Base-by-base conservation (phyloP, 2,888 invertebrate genomes). In the Homarus gammarus region DNA sequence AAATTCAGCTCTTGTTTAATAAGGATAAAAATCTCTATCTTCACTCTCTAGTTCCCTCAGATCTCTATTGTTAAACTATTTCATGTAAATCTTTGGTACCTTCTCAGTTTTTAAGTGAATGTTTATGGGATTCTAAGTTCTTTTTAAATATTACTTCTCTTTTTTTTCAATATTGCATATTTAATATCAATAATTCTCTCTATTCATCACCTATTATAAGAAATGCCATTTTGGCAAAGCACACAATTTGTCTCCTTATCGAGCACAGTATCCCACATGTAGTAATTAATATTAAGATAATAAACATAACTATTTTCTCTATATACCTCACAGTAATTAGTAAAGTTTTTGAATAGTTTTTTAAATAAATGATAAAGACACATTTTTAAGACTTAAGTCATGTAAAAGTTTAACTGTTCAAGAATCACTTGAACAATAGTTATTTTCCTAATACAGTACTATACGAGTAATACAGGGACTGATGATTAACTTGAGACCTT, bases 91-190 rank as follows among this genome's bases (percentile, higher is more conserved):
- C 64, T 64, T 64, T 64, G 64, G 64, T 64, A 64, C 27, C 64
- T 64, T 64, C 64, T 27, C 64, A 64, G 64, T 64, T 64, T n/a
- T n/a, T 64, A 64, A 64, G 64, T 64, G 64, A 64, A 64, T 64
- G 31, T 64, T 64, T 64, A 8, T 64, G 64, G 64, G 64, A 64
- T 64, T 64, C 64, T 64, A 22, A 64, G 12, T 64, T 64, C 22
- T 22, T 64, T 27, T 64, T n/a, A n/a, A 27, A 64, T 27, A 64
- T 44, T 56, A 56, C 56, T 56, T 27, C 64, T 27, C 12, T 3
- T 8, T 5, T 22, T 64, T 64, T n/a, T 56, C 56, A 56, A 12
- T 64, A 64, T 64, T 64, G 64, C 64, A 64, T 64, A 10, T 64
- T 64, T 64, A 64, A 10, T 18, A 5, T 27, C 5, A 3, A 27